Evolutionary conservation across 1,140 invertebrate genomes (phyloP), one percentile per base, ranked within the genome.

Genomic region (Drosophila malerkotliana): DNA sequence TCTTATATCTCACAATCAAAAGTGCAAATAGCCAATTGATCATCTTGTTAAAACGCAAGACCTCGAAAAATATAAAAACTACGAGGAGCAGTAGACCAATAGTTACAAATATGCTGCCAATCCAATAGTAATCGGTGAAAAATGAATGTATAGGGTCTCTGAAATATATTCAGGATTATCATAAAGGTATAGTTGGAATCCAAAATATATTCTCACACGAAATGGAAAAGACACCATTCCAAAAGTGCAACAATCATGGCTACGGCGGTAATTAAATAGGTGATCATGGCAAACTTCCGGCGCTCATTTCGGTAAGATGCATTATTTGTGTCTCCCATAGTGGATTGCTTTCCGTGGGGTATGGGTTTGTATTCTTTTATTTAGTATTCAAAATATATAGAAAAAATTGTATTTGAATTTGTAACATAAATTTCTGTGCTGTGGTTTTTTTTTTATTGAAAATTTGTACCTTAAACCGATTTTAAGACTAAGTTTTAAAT

Each of bases 1-100:
- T 28, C 4, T 0, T 5, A 2, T 15, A 10, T 2, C 80, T 67
- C 62, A 84, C 81, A 48, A 81, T 78, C 28, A 78, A 1, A 1
- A 85, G 24, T 0, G 64, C 52, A 14, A 81, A n/a, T 5, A 85
- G 14, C 77, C 82, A 85, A 44, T 81, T 85, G 0, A 49, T 30
- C 2, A 18, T 30, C 5, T 1, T 18, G 15, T 67, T n/a, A 8
- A 81, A 81, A 2, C 81, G 77, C 18, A 85, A 2, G 9, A 15
- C 18, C 6, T 85, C 81, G 21, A 85, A 66, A 44, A 81, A 85
- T 14, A 87, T 64, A 47, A 85, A 85, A 18, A 81, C 0, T 0
- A 72, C 18, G 1, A 78, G 24, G 0, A 85, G 34, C 0, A 81
- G 0, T 9, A 85, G 48, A 0, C 72, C 64, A 1, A 81, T 7